Conservation (phyloP, 2,113 vertebrate species). For the Poicephalus gulielmi region DNA sequence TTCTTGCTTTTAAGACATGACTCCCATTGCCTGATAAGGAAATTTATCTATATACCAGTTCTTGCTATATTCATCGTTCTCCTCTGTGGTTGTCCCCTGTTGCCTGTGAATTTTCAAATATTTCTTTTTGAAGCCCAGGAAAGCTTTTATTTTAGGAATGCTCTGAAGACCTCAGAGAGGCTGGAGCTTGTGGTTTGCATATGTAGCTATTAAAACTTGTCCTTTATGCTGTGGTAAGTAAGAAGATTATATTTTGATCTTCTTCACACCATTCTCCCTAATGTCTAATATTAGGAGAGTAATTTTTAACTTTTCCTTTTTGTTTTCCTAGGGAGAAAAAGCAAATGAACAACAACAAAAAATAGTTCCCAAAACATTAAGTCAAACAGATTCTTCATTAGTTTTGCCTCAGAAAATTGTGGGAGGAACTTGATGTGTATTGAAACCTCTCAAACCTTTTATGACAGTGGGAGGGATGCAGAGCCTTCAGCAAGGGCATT, state of each 20-base stretch:
- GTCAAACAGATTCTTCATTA: neutral
- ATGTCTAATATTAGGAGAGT: neutral
- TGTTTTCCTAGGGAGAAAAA: neutral
- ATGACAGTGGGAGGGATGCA: neutral
- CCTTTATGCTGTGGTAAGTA: neutral
- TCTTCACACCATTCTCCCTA: neutral
- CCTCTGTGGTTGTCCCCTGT: neutral
- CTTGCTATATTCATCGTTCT: neutral
- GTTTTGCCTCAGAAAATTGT: neutral
- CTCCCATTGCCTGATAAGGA: neutral
- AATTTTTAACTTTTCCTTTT: neutral
- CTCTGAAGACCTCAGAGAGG: slow-evolving; percentile 4
- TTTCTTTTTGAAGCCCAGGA: slow-evolving; percentile 17
- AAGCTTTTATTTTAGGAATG: slow-evolving; percentile 35
- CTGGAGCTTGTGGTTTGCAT: neutral
- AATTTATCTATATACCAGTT: slow-evolving; percentile 7
- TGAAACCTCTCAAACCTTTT: slow-evolving; percentile 1
- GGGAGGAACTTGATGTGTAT: neutral
- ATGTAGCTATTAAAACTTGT: neutral
- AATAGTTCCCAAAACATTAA: neutral
- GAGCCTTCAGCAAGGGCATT: neutral
- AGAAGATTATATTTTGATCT: neutral
- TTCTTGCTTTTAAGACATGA: neutral
- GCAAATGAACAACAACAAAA: neutral
- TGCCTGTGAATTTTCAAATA: slow-evolving; percentile 17